Conservation (phyloP, 2,113 vertebrate genomes). For the Nycticryphes semicollaris region DNA sequence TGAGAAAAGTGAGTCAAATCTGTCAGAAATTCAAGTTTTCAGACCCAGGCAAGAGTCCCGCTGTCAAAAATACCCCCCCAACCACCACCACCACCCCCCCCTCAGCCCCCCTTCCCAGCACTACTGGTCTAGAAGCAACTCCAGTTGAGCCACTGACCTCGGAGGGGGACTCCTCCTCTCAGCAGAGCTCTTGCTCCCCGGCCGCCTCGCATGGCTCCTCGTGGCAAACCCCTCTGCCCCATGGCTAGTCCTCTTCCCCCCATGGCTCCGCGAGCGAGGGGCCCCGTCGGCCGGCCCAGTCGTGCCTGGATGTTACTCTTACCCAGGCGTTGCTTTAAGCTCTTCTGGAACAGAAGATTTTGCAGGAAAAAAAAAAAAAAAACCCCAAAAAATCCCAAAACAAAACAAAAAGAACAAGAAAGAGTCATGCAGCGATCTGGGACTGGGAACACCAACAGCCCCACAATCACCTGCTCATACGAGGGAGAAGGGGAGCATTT, state of each 20-base stretch:
- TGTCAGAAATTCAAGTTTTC: neutral
- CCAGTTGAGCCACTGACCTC: conserved; percentile 75
- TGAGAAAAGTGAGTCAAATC: neutral
- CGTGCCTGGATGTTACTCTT: conserved; percentile 98
- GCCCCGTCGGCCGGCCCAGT: conserved; percentile 87
- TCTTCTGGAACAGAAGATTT: conserved; percentile 80
- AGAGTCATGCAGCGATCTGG: conserved; percentile 11
- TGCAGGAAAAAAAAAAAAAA: too few species aligned
- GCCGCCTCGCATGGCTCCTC: conserved; percentile 84
- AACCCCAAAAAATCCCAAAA: too few species aligned
- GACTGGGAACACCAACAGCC: neutral
- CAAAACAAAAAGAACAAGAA: too few species aligned
- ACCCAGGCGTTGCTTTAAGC: conserved; percentile 95
- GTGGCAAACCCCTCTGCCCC: conserved; percentile 84
- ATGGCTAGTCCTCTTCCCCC: conserved; percentile 83
- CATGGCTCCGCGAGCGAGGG: conserved; percentile 79
- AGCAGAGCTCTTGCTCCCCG: conserved; percentile 82
- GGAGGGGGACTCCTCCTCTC: conserved; percentile 85
- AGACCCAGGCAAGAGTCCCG: rapidly evolving
- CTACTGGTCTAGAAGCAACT: rapidly evolving
- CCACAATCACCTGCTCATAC: rapidly evolving
- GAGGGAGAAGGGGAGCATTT: too few species aligned
- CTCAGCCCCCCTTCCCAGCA: too few species aligned
- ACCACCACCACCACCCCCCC: too few species aligned
- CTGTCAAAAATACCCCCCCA: too few species aligned